Base-by-base conservation (phyloP, 2,888 invertebrate species). In the Temnothorax rugatulus region DNA sequence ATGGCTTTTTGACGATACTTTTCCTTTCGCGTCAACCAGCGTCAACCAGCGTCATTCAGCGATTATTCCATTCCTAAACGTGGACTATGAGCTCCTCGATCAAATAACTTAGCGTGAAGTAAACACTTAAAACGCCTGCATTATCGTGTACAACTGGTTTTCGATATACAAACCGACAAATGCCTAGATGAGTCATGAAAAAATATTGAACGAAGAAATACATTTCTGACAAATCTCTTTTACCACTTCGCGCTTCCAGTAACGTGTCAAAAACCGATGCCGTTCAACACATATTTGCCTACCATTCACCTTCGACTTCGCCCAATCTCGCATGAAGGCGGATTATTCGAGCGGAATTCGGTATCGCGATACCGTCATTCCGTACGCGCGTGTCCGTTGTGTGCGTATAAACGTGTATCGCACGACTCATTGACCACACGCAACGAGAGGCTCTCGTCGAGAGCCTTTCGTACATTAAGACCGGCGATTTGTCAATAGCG, bases 251-350 rank as follows among this genome's bases (percentile, higher is more conserved):
- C 69, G n/a, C 77, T 77, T 77, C n/a, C 4, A 50, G 21, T n/a
- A 44, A 29, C 4, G 9, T 21, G 25, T 21, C 11, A 47, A 34
- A 68, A 66, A 59, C 11, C 29, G 15, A 34, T 54, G 11, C 4
- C 44, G 59, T 79, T 69, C 69, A 15, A 44, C 25, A 0, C 18
- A 3, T 77, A 29, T 77, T 29, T 69, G 29, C 15, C 11, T 2
- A 44, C 25, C 15, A 66, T 77, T 77, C 21, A 50, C 47, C 57
- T 79, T 79, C 34, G 21, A 54, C 29, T 59, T 79, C 29, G 29
- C 18, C 18, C 15, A 15, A 13, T 57, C 15, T 41, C n/a, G 18
- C 18, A 9, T 47, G 21, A 50, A 38, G n/a, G 38, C 3, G 11
- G 8, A 61, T 75, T 38, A n/a, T 50, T 63, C 3, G 18, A 57